Evolutionary conservation across 2,797 vertebrate species (phyloP).

Genomic region (Phaenicophaeus curvirostris): DNA sequence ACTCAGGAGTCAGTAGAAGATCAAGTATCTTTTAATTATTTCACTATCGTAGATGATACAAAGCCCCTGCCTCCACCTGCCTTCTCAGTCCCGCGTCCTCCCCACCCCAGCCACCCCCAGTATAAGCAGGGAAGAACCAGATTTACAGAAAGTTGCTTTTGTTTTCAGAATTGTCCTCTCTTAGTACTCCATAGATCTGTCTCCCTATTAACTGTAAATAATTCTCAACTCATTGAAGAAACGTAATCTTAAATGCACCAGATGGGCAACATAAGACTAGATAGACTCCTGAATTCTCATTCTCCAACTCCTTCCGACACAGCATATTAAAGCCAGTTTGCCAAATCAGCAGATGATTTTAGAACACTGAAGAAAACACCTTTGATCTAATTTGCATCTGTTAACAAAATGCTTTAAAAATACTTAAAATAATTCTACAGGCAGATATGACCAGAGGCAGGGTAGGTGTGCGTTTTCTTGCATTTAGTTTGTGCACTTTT

Average conservation of each 20-base stretch:
- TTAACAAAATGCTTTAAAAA: not conserved
- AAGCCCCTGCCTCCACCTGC: not conserved
- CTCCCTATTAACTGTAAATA: not conserved
- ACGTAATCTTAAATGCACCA: not conserved
- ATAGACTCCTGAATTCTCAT: not conserved
- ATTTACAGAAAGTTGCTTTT: not conserved
- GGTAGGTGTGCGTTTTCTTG: not conserved
- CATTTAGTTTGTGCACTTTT: not conserved
- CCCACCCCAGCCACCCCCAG: not conserved
- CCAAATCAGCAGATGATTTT: slow-evolving; percentile 20
- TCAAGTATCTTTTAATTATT: not conserved
- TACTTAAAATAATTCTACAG: not conserved
- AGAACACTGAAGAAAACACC: not conserved
- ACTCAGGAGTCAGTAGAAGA: not conserved
- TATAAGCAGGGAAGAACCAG: not conserved
- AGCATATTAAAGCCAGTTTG: not conserved
- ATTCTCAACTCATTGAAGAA: not conserved
- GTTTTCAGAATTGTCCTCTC: not conserved
- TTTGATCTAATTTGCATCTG: not conserved
- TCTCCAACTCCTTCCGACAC: not conserved
- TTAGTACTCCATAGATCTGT: not conserved
- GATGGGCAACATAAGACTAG: not conserved
- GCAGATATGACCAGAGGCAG: not conserved
- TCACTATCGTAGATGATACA: not conserved
- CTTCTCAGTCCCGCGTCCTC: no score